phyloP scores from a whole-genome alignment of 2,888 invertebrate genomes.

The Parnassius apollo region DNA sequence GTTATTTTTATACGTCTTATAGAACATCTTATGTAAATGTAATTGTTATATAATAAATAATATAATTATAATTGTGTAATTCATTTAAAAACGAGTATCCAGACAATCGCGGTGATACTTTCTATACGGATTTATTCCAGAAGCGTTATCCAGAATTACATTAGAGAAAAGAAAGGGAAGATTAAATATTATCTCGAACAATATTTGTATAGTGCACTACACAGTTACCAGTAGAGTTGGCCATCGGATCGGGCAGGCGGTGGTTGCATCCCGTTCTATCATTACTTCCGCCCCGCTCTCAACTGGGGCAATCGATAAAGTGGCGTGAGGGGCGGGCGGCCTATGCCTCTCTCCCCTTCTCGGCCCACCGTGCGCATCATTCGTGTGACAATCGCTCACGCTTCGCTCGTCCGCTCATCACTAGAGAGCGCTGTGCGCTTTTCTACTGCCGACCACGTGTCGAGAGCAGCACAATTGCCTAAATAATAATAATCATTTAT shows the following conservation, averaged over 20 bases:
- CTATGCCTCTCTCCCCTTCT: slow-evolving; percentile 46
- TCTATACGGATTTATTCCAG: slow-evolving; percentile 32
- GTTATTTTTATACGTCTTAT: not conserved
- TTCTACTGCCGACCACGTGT: slow-evolving; percentile 13
- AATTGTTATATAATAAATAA: too few relatives aligned
- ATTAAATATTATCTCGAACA: slow-evolving; percentile 71
- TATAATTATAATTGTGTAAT: too few relatives aligned
- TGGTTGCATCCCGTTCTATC: slow-evolving; percentile 80
- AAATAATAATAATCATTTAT: too few relatives aligned
- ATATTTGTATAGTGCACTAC: slow-evolving; percentile 74
- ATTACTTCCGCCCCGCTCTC: slow-evolving; percentile 80
- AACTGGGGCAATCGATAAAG: slow-evolving; percentile 85
- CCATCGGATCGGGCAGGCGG: slow-evolving; percentile 71
- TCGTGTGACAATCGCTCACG: slow-evolving; percentile 76
- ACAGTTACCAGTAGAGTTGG: slow-evolving; percentile 67
- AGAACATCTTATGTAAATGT: not conserved
- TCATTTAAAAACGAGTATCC: slow-evolving; percentile 24
- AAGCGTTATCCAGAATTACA: slow-evolving; percentile 43
- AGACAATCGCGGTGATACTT: slow-evolving; percentile 27
- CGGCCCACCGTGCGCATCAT: slow-evolving; percentile 67
- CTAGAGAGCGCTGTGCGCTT: slow-evolving; percentile 15
- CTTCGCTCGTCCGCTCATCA: slow-evolving; percentile 45
- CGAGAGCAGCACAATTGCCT: not conserved
- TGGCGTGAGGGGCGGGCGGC: slow-evolving; percentile 52
- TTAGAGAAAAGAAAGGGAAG: slow-evolving; percentile 56